Conservation (phyloP, 2,888 invertebrate genomes). For the Xiphydria camelus region DNA sequence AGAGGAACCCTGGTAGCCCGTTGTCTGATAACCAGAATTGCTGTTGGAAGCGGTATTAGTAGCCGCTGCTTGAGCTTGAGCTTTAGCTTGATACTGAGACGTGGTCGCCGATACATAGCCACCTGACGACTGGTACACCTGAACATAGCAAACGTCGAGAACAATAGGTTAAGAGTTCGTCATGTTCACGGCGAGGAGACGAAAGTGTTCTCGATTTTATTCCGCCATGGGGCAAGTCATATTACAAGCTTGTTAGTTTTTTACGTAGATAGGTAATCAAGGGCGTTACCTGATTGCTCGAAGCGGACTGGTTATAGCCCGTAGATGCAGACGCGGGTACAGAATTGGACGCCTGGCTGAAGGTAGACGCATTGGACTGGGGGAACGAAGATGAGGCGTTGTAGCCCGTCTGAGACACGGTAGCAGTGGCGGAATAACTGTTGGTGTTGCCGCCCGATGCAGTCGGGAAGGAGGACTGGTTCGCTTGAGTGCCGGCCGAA, state of each 20-base stretch:
- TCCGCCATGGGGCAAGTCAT: no score
- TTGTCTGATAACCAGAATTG: conserved; percentile 47
- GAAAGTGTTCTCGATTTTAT: no score
- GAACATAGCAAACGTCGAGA: no score
- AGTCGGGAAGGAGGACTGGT: conserved; percentile 63
- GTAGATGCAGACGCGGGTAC: conserved; percentile 44
- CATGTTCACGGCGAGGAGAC: no score
- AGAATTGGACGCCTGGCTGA: conserved; percentile 51
- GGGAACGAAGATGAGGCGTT: conserved; percentile 47
- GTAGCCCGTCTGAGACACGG: conserved; percentile 49
- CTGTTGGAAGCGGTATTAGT: conserved; percentile 49
- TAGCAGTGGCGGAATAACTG: conserved; percentile 48
- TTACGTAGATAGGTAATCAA: no score
- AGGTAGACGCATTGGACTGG: conserved; percentile 49
- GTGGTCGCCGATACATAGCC: conserved; percentile 52
- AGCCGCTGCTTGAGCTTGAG: conserved; percentile 44
- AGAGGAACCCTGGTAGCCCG: conserved; percentile 50
- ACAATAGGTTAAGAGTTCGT: no score
- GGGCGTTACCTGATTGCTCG: conserved; percentile 46
- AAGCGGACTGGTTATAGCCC: conserved; percentile 50
- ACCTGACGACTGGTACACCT: conserved; percentile 48
- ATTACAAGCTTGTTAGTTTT: no score
- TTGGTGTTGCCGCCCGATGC: conserved; percentile 60
- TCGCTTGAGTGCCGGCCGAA: conserved; percentile 58
- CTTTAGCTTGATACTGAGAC: conserved; percentile 51